Evolutionary conservation across 30 jellyfish, hydroid and myxozoan species (phyloP), one percentile per base, ranked within the genome.

Genomic region (Mastigias papua): DNA sequence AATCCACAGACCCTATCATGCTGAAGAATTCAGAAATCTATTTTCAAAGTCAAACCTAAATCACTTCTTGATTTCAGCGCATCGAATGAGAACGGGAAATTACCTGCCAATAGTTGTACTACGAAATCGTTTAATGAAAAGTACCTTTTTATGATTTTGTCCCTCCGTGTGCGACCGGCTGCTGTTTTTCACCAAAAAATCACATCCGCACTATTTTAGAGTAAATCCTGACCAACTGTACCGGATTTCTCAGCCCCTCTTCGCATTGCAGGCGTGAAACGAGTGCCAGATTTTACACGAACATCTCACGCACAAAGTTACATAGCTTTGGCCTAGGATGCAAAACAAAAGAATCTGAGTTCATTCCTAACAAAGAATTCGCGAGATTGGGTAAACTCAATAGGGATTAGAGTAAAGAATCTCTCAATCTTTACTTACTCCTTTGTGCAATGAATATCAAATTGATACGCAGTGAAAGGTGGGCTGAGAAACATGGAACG

Each of bases 341-440:
- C 67, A 51, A 51, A 51, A 51, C 67, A 51, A 51, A 51, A 23
- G 67, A 51, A 51, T 51, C 67, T 17, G 67, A 51, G 27, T 10
- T 51, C 67, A 51, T 21, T 21, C 67, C 25, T 17, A 16, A 51
- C 74, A 63, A 63, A 63, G 74, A 27, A 21, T 63, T 63, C 37
- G 34, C 46, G 74, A 63, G 74, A 63, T 63, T 63, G 74, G 42
- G 42, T 2, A 63, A 63, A 63, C 74, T 63, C 74, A 63, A 72
- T 26, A n/a, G 65, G 69, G 83, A 72, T 72, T 72, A 34, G 35
- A 32, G 66, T 34, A 37, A 72, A 35, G 63, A 72, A 50, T 32
- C 83, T 16, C 31, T 33, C 65, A 33, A 72, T 72, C 83, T 72
- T 37, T 48, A 17, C 83, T 72, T 29, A 37, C 35, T 34, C 67